Evolutionary conservation across 2,113 vertebrate genomes (phyloP).

Genomic region (mouse (Mus musculus)): DNA sequence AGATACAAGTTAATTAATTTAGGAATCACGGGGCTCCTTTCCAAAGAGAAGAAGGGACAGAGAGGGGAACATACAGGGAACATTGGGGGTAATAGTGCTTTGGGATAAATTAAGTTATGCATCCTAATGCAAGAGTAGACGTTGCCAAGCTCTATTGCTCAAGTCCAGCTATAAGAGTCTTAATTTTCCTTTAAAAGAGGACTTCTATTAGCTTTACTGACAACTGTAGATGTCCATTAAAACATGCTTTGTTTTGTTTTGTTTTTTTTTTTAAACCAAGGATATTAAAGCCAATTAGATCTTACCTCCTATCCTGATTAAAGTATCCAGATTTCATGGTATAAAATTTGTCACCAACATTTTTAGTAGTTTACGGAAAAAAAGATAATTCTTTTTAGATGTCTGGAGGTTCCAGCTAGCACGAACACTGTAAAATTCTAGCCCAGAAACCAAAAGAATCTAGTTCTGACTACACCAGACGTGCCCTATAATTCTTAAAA

Average conservation of each 20-base stretch:
- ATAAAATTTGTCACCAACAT: neutral
- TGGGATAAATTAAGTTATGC: neutral
- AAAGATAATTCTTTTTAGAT: neutral
- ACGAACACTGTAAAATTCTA: neutral
- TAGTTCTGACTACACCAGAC: neutral
- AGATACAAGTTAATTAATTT: conserved; percentile 54
- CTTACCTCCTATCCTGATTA: neutral
- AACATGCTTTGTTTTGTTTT: neutral
- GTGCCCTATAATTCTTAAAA: neutral
- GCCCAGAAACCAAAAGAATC: neutral
- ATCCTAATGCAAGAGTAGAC: neutral
- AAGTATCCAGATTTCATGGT: neutral
- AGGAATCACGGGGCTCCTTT: neutral
- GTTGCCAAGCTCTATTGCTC: neutral
- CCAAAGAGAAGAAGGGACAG: neutral
- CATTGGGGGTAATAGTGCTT: neutral
- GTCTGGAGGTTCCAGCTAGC: neutral
- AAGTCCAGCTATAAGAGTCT: neutral
- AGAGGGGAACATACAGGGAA: neutral
- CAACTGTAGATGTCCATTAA: neutral
- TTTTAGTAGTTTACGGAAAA: neutral
- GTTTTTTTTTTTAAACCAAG: neutral
- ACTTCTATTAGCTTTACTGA: neutral
- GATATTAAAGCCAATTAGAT: conserved; percentile 18
- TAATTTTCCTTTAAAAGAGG: neutral